Evolutionary conservation across 2,113 vertebrate genomes (phyloP).

Genomic region (Elephantulus edwardii): DNA sequence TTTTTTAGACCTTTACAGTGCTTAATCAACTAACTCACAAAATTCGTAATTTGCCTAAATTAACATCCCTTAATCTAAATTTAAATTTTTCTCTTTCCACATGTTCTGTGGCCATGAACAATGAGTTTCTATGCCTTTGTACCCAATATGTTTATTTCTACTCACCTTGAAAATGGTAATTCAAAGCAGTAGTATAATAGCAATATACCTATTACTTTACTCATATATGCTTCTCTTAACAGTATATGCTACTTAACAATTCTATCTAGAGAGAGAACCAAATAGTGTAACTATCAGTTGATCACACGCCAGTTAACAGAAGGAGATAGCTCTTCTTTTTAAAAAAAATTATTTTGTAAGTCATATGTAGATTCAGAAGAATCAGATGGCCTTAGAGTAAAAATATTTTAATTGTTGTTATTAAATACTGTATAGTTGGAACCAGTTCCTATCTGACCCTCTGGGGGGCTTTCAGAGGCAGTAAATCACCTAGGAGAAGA

Average conservation of each 20-base stretch:
- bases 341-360: not conserved
- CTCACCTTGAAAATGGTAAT: constrained; percentile 59
- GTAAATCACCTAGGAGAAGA: no score
- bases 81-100: constrained; percentile 52
- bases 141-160: constrained; percentile 61
- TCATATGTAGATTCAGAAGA: not conserved
- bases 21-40: constrained; percentile 57
- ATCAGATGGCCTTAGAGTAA: not conserved
- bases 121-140: constrained; percentile 59
- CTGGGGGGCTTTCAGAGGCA: no score
- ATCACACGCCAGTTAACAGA: not conserved
- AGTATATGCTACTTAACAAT: no score
- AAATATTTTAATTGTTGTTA: constrained; percentile 42
- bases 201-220: not conserved
- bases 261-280: not conserved
- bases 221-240: not conserved
- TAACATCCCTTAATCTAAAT: constrained; percentile 51
- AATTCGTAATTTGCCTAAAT: constrained; percentile 67
- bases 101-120: constrained; percentile 63
- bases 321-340: constrained; percentile 27
- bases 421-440: no score
- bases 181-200: not conserved
- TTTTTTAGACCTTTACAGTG: constrained; percentile 70
- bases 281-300: not conserved
- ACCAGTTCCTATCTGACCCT: no score